Conservation (phyloP, 2,113 vertebrate genomes). For the Platysternon megacephalum region DNA sequence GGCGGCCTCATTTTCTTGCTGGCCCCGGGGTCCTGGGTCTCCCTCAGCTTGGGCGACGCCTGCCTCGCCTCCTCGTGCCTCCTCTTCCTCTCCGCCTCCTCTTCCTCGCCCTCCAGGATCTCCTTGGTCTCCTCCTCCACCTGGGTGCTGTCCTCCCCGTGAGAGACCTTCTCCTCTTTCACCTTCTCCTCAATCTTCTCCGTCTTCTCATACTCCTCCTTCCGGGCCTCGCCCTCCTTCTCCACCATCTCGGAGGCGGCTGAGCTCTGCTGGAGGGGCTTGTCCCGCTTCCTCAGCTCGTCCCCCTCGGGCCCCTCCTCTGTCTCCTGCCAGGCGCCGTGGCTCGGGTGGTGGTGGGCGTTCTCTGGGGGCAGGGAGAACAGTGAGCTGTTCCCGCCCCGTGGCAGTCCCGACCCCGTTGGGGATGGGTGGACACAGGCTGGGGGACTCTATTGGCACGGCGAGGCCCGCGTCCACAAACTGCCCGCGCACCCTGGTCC, state of each 20-base stretch:
- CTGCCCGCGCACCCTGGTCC: not conserved
- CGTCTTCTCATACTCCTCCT: constrained; percentile 74
- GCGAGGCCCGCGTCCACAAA: no score
- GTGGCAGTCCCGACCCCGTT: no score
- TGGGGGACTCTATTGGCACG: not conserved
- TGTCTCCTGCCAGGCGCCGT: not conserved
- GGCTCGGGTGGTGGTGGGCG: not conserved
- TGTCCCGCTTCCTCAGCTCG: constrained; percentile 57
- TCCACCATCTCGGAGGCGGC: constrained; percentile 70
- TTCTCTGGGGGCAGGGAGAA: not conserved
- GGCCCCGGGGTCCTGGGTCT: not conserved
- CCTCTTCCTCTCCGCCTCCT: constrained; percentile 15
- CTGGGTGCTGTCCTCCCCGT: not conserved
- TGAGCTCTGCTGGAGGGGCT: constrained; percentile 50
- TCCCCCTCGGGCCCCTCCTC: constrained; percentile 18
- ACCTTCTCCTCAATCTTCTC: constrained; percentile 76
- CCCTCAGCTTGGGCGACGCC: not conserved
- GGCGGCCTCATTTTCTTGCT: constrained; percentile 62
- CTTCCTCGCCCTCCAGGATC: constrained; percentile 54
- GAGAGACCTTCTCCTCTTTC: constrained; percentile 58
- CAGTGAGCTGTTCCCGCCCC: not conserved
- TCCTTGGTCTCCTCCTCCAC: constrained; percentile 69
- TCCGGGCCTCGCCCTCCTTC: constrained; percentile 64
- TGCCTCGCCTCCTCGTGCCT: not conserved
- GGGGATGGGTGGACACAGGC: not conserved